These are phyloP conservation scores for Mythimna albipuncta DNA, from an alignment of 2,888 invertebrate species.

Conservation along the genomic window DNA sequence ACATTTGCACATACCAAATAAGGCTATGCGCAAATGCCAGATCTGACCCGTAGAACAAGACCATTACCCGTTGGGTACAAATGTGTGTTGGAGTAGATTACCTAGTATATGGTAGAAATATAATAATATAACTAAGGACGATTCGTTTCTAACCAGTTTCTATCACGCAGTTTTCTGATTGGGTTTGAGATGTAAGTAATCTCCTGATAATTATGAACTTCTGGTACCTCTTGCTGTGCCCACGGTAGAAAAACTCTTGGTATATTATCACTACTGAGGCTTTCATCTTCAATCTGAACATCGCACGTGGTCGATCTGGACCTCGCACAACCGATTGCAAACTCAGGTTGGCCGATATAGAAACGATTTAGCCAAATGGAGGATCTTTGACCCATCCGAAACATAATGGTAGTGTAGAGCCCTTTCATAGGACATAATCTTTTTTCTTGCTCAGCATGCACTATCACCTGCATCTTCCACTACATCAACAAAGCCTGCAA, in stretches of 20 bases:
- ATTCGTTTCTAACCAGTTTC: neutral
- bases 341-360: too few relatives aligned
- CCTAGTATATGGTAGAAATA: neutral
- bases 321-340: too few relatives aligned
- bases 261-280: neutral
- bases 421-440: too few relatives aligned
- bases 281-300: neutral
- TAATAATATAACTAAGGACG: neutral
- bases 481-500: too few relatives aligned
- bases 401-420: too few relatives aligned
- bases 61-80: conserved; percentile 34
- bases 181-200: neutral
- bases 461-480: too few relatives aligned
- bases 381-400: too few relatives aligned
- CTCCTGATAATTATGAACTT: neutral
- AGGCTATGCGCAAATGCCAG: conserved; percentile 55
- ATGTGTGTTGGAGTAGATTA: conserved; percentile 28
- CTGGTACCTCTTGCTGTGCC: neutral
- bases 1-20: conserved; percentile 55
- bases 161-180: neutral
- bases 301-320: too few relatives aligned
- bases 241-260: neutral
- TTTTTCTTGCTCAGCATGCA: too few relatives aligned
- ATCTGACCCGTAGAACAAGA: conserved; percentile 44
- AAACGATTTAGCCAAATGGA: too few relatives aligned